Percentiles rank a stretch among this genome's conserved stretches.
phyloP scores from a whole-genome alignment of 2,113 vertebrate species.

The Rafetus swinhoei region DNA sequence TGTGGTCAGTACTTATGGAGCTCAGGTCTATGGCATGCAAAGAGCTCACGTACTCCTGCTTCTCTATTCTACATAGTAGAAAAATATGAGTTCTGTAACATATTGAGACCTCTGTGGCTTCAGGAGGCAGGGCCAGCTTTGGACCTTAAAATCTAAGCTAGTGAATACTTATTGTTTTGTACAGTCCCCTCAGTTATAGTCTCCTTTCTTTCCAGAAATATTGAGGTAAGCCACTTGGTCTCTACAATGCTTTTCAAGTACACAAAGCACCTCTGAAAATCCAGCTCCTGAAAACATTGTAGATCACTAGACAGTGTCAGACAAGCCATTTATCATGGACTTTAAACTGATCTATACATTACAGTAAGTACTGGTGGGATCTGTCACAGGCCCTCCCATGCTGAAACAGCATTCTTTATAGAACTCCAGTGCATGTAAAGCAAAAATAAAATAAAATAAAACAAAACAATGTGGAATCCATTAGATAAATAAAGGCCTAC shows the following conservation, averaged over 20 bases:
- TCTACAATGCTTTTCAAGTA: not conserved
- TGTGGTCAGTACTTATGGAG: not conserved
- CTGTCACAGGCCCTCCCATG: not conserved
- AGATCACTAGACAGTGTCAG: not conserved
- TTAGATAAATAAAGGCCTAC: rapidly evolving
- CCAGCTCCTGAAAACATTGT: not conserved
- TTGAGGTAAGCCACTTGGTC: not conserved
- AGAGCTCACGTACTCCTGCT: not conserved
- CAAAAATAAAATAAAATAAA: not conserved
- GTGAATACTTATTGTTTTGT: not conserved
- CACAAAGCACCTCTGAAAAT: not conserved
- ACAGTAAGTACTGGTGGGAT: not conserved
- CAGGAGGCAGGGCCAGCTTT: not conserved
- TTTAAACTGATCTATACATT: not conserved
- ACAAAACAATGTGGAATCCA: not conserved
- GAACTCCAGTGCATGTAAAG: not conserved
- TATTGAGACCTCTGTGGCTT: not conserved
- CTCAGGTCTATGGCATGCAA: not conserved
- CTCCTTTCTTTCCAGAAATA: not conserved
- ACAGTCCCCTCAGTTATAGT: not conserved
- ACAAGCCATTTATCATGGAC: not conserved
- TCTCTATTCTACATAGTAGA: not conserved
- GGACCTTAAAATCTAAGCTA: not conserved
- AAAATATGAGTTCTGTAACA: rapidly evolving
- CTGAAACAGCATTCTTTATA: not conserved